These are phyloP conservation scores for Drosophila paracracens DNA, from an alignment of 2,888 invertebrate species.

Conservation along the genomic window DNA sequence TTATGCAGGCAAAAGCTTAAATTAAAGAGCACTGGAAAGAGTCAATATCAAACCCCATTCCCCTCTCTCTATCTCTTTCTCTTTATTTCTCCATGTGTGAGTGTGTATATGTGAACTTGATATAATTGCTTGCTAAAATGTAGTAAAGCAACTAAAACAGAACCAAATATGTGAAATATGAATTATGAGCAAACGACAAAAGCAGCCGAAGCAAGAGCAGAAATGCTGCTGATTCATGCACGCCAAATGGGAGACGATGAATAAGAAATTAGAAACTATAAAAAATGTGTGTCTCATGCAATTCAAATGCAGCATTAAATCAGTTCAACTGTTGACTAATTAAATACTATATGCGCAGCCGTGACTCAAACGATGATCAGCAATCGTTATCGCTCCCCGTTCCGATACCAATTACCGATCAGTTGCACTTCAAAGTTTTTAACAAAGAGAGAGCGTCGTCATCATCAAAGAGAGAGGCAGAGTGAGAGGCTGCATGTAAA, in stretches of 20 bases:
- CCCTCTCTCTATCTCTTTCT: neutral
- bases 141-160: conserved; percentile 24
- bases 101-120: conserved; percentile 10
- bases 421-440: conserved; percentile 18
- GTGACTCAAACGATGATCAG: conserved; percentile 36
- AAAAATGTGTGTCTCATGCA: conserved; percentile 13
- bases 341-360: conserved; percentile 17
- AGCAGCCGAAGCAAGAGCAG: conserved; percentile 22
- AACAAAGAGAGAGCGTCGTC: neutral
- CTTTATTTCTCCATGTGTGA: neutral
- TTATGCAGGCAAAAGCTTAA: conserved; percentile 61
- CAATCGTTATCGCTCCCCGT: conserved; percentile 28
- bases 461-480: neutral
- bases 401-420: conserved; percentile 29
- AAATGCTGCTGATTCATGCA: conserved; percentile 63
- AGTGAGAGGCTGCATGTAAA: conserved; percentile 23
- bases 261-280: conserved; percentile 21
- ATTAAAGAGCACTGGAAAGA: conserved; percentile 50
- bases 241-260: conserved; percentile 23
- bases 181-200: conserved; percentile 55
- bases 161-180: conserved; percentile 42
- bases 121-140: conserved; percentile 57
- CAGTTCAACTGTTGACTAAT: conserved; percentile 24
- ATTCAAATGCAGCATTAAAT: conserved; percentile 10
- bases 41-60: neutral